Conservation (phyloP, 1,140 invertebrate genomes). For the Sycophaga agraensis region DNA sequence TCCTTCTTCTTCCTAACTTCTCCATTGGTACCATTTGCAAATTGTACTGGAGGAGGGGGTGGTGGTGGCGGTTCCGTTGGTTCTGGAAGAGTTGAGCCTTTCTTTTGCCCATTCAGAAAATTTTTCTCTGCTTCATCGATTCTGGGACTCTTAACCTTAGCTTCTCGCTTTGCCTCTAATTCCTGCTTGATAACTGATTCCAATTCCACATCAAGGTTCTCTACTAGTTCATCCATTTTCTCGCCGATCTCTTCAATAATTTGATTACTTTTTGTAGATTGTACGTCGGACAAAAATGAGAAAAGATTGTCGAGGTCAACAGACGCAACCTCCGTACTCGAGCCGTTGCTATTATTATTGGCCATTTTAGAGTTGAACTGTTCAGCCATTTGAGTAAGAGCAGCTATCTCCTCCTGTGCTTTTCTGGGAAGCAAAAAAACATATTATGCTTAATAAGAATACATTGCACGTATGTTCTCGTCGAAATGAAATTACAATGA, state of each 20-base stretch:
- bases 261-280: constrained; percentile 63
- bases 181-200: constrained; percentile 67
- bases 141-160: constrained; percentile 34
- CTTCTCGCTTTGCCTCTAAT: constrained; percentile 45
- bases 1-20: constrained; percentile 50
- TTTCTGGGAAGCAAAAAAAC: constrained; percentile 59
- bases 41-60: constrained; percentile 53
- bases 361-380: constrained; percentile 69
- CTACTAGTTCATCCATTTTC: constrained; percentile 79
- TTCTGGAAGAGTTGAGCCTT: constrained; percentile 68
- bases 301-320: constrained; percentile 92
- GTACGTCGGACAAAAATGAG: constrained; percentile 85
- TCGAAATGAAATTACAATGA: not conserved
- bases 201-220: constrained; percentile 74
- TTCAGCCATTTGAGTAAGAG: constrained; percentile 74
- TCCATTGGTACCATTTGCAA: not conserved
- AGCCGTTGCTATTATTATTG: not conserved
- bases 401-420: constrained; percentile 75
- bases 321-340: constrained; percentile 62
- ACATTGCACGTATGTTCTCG: not conserved
- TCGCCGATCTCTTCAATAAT: constrained; percentile 84
- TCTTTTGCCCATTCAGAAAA: not conserved
- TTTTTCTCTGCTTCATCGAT: constrained; percentile 1
- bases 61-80: constrained; percentile 74
- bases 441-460: not conserved